Evolutionary conservation across 2,888 invertebrate genomes (phyloP), one percentile per base, ranked within the genome.

Genomic region (Eledona agricola): DNA sequence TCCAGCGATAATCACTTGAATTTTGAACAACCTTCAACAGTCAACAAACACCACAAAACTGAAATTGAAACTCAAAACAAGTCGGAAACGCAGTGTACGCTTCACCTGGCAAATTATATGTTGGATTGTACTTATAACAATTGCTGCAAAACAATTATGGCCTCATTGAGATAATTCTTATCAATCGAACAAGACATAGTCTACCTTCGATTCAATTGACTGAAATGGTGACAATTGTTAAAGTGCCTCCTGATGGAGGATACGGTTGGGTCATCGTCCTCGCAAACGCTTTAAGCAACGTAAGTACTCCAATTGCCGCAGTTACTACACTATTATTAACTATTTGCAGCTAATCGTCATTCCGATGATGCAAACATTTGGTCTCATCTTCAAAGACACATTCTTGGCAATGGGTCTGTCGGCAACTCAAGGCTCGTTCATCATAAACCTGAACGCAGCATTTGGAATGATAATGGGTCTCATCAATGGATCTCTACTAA

Each of bases 401-500:
- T 85, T 87, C 62, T 72, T 71, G 1, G 77, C 78, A 2, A 75
- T 84, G 2, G 79, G 80, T 2, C 73, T 88, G 49, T 76, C 81
- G n/a, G 82, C 83, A 1, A 83, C 84, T 0, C 81, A 87, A 65
- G 80, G 81, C 3, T 80, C 85, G 1, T 74, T 85, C 9, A 82
- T 88, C 28, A 81, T 87, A 42, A 85, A 83, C 60, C 73, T 84
- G 7, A 87, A 88, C 69, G 81, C 85, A 60, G 85, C 87, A 11
- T 81, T 85, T 61, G 85, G 86, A 3, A 85, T 87, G 84, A 72
- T 83, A n/a, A 68, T 84, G 19, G 87, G 87, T 0, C 76, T 88
- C 46, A 77, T 85, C 49, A 85, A 85, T 57, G 88, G 86, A 0
- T 84, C 85, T 0, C 70, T 87, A 4, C 69, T 88, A 3, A 79